These are phyloP conservation scores for Papilio polytes DNA, from an alignment of 1,140 invertebrate genomes.

Conservation along the genomic window DNA sequence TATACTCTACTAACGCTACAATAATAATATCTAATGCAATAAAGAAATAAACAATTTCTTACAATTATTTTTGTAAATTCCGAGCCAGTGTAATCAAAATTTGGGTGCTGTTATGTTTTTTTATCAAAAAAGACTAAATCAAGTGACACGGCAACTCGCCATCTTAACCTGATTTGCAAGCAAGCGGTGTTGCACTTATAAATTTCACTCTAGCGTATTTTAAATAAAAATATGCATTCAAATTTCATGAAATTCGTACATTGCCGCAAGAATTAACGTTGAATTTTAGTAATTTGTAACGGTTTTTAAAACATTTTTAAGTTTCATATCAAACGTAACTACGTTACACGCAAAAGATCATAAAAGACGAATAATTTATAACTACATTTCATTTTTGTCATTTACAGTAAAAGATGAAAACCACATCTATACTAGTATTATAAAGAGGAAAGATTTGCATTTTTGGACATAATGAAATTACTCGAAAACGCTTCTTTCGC, in stretches of 20 bases:
- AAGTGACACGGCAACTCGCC: conserved; percentile 8
- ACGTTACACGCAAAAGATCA: background rate
- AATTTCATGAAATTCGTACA: conserved; percentile 17
- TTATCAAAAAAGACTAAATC: background rate
- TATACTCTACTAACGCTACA: too few relatives aligned
- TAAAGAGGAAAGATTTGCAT: too few relatives aligned
- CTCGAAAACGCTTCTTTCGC: too few relatives aligned
- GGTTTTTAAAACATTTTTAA: conserved; percentile 15
- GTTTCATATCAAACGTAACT: background rate
- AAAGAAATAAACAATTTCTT: background rate
- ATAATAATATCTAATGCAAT: too few relatives aligned
- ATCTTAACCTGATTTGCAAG: conserved; percentile 20
- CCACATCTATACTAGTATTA: background rate
- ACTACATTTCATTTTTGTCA: background rate
- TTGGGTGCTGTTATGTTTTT: background rate
- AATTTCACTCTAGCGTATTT: background rate
- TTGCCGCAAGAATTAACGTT: background rate
- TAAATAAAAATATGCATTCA: background rate
- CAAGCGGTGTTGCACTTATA: conserved; percentile 3
- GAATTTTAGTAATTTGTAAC: background rate
- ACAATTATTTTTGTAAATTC: background rate
- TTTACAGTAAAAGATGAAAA: background rate
- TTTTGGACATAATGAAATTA: too few relatives aligned
- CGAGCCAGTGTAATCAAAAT: background rate
- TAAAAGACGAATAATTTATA: background rate